A percentile compares a stretch with the other conserved stretches of the same genome.
phyloP scores from a whole-genome alignment of 2,888 invertebrate species.

The Mythimna ferrago region DNA sequence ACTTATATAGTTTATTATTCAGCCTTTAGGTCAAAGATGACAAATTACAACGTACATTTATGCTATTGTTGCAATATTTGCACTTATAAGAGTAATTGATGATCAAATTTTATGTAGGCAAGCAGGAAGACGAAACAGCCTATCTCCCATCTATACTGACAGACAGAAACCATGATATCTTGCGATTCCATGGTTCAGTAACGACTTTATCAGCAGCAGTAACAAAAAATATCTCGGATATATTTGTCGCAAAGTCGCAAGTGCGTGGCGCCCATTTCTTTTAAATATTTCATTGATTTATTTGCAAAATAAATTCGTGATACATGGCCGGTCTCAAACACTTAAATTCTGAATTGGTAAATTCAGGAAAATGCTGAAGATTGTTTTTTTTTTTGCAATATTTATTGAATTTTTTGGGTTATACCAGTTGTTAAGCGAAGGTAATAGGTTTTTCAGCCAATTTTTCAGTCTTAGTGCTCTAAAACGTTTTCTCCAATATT shows the following conservation, averaged over 20 bases:
- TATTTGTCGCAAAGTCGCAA: constrained; percentile 44
- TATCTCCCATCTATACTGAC: neutral
- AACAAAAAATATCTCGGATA: neutral
- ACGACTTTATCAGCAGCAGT: neutral
- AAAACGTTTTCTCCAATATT: constrained; percentile 79
- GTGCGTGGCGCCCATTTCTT: constrained; percentile 32
- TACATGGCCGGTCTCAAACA: constrained; percentile 62
- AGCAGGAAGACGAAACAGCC: neutral
- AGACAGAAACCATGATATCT: neutral
- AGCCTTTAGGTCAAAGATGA: constrained; percentile 13
- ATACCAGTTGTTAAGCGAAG: constrained; percentile 72
- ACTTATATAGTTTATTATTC: constrained; percentile 19
- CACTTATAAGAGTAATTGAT: neutral
- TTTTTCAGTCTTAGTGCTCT: constrained; percentile 90
- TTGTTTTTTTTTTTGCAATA: constrained; percentile 18
- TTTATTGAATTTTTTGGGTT: constrained; percentile 36
- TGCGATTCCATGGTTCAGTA: neutral
- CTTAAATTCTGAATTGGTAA: constrained; percentile 38
- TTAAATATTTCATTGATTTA: constrained; percentile 35
- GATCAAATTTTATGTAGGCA: neutral
- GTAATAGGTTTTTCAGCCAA: constrained; percentile 81
- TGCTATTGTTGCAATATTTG: too few relatives aligned
- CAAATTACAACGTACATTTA: neutral
- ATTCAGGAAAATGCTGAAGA: constrained; percentile 40
- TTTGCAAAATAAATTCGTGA: constrained; percentile 65